phyloP scores from a whole-genome alignment of 92 coral and sea anemone species.

The Anthopleura xanthogrammica region DNA sequence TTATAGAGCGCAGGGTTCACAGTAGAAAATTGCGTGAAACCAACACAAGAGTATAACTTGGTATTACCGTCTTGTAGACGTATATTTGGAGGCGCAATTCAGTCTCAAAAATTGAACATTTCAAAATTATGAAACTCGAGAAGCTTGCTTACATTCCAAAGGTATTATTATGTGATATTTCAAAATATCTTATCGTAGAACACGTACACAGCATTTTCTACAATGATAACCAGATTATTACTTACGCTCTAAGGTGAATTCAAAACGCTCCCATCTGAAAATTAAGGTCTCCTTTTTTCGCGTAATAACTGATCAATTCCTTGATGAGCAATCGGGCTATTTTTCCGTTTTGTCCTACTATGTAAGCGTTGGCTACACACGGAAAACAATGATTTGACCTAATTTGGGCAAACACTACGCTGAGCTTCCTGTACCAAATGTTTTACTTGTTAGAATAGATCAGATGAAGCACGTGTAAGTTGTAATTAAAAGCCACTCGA shows the following conservation, averaged over 20 bases:
- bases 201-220: too few species aligned
- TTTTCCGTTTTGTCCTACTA: neutral
- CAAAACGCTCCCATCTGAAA: neutral
- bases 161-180: neutral
- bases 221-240: neutral
- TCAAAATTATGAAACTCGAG: neutral
- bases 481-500: slow-evolving; percentile 8
- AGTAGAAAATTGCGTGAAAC: neutral
- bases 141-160: neutral
- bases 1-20: neutral
- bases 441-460: slow-evolving; percentile 5
- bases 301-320: neutral
- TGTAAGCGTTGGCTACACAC: slow-evolving; percentile 34
- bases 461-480: slow-evolving; percentile 29
- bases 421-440: slow-evolving; percentile 27
- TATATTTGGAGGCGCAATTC: too few species aligned
- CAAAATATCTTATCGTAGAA: neutral
- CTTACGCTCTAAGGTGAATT: neutral
- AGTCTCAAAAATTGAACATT: neutral
- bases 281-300: neutral
- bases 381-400: slow-evolving; percentile 30
- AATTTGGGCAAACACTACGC: slow-evolving; percentile 30
- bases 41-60: neutral
- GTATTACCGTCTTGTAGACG: too few species aligned
- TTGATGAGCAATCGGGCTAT: slow-evolving; percentile 16